Percentiles rank a stretch among this genome's conserved stretches.
Evolutionary conservation across 1,140 invertebrate genomes (phyloP).

Genomic region (Drosophila teissieri): DNA sequence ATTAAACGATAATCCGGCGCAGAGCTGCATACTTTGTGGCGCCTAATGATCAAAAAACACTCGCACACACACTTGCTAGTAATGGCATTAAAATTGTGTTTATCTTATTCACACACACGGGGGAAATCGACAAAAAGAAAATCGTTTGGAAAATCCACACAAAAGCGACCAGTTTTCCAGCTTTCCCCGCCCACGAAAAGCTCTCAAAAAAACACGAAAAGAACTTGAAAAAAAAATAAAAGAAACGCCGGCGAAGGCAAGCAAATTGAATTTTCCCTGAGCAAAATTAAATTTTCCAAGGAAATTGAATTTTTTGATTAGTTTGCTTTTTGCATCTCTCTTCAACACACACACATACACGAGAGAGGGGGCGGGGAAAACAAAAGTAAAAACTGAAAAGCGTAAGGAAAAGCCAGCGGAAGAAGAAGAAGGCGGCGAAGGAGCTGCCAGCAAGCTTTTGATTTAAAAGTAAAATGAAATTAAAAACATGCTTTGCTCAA

Average conservation of each 20-base stretch:
- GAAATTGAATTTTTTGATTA: constrained; percentile 84
- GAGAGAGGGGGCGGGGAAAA: constrained; percentile 26
- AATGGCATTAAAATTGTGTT: constrained; percentile 76
- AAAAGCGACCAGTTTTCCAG: constrained; percentile 57
- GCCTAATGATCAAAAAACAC: constrained; percentile 37
- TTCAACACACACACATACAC: constrained; percentile 49
- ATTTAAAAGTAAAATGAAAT: constrained; percentile 82
- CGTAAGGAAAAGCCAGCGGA: constrained; percentile 28
- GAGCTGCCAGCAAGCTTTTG: constrained; percentile 51
- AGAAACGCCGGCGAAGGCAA: constrained; percentile 58
- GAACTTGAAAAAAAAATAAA: constrained; percentile 38
- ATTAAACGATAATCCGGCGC: constrained; percentile 65
- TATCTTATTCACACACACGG: constrained; percentile 44
- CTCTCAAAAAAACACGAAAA: constrained; percentile 26
- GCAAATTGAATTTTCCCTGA: constrained; percentile 83
- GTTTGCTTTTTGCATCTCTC: constrained; percentile 81
- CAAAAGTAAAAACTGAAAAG: constrained; percentile 60
- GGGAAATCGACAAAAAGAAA: constrained; percentile 5
- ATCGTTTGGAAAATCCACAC: constrained; percentile 45
- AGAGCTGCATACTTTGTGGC: constrained; percentile 67
- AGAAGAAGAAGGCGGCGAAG: constrained; percentile 29
- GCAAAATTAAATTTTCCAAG: constrained; percentile 83
- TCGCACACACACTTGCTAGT: constrained; percentile 44
- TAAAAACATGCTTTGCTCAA: constrained; percentile 53
- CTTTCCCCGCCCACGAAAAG: constrained; percentile 22